A percentile compares a stretch with the other conserved stretches of the same genome.
phyloP scores from a whole-genome alignment of 2,113 vertebrate species.

The Xiphophorus hellerii region DNA sequence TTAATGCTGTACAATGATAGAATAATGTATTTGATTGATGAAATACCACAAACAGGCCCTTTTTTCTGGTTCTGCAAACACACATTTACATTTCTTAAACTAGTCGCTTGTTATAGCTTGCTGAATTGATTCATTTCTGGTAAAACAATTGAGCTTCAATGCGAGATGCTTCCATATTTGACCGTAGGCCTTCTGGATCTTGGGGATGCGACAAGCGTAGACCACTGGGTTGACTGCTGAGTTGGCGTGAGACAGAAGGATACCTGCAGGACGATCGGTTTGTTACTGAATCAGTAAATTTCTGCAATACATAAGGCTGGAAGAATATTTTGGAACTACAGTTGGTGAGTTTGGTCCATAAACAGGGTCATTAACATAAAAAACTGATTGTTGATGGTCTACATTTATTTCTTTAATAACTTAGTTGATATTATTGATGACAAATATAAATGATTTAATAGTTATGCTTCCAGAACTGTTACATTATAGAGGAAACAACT shows the following conservation, averaged over 20 bases:
- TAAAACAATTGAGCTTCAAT: conserved; percentile 24
- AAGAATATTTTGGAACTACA: neutral
- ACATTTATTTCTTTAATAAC: neutral
- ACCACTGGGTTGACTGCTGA: conserved; percentile 74
- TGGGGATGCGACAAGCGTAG: conserved; percentile 72
- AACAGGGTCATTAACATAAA: neutral
- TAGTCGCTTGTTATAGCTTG: conserved; percentile 9
- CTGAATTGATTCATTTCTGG: conserved; percentile 15
- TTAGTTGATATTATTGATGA: neutral
- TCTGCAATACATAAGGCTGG: neutral
- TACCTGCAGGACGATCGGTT: conserved; percentile 37
- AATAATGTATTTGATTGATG: neutral
- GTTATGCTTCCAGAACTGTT: too few relatives aligned
- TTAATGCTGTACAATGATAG: neutral
- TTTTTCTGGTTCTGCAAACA: conserved; percentile 4
- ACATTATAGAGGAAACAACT: too few relatives aligned
- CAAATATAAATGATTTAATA: neutral
- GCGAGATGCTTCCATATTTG: conserved; percentile 66
- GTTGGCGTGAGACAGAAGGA: conserved; percentile 71
- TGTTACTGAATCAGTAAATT: neutral
- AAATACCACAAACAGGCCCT: neutral
- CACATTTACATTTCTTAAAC: conserved; percentile 19
- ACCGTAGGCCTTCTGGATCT: conserved; percentile 64
- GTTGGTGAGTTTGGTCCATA: neutral
- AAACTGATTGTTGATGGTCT: neutral